Evolutionary conservation across 1,140 invertebrate genomes (phyloP).

Genomic region (Hesperophylax magnus): DNA sequence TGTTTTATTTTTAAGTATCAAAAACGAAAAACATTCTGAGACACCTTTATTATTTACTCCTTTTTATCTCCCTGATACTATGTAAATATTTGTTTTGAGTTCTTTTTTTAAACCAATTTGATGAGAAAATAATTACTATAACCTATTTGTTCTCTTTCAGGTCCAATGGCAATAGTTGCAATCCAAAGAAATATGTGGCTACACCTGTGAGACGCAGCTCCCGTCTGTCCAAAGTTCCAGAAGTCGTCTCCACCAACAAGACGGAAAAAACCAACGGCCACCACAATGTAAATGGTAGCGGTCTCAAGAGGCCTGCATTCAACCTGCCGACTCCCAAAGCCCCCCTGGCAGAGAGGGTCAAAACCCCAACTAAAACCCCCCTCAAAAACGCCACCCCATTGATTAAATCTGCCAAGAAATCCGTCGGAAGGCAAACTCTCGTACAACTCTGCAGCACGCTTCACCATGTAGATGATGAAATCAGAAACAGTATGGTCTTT

Average conservation of each 20-base stretch:
- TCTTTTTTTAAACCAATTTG: no score
- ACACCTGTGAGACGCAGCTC: conserved; percentile 63
- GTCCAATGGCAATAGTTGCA: conserved; percentile 33
- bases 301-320: not conserved
- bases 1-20: no score
- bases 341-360: conserved; percentile 1
- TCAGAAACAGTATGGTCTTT: conserved; percentile 48
- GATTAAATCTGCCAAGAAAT: conserved; percentile 36
- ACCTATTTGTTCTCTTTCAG: conserved; percentile 50
- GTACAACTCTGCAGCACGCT: conserved; percentile 52
- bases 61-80: no score
- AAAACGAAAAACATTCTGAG: no score
- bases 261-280: not conserved
- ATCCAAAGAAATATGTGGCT: conserved; percentile 56
- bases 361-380: not conserved
- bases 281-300: not conserved
- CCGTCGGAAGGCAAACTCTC: conserved; percentile 35
- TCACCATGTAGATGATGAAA: conserved; percentile 49
- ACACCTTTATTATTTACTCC: no score
- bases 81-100: no score
- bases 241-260: not conserved
- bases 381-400: conserved; percentile 9
- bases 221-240: conserved; percentile 52
- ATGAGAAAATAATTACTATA: not conserved
- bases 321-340: conserved; percentile 3